Conservation (phyloP, 2,888 invertebrate species). For the Metalampra italica region DNA sequence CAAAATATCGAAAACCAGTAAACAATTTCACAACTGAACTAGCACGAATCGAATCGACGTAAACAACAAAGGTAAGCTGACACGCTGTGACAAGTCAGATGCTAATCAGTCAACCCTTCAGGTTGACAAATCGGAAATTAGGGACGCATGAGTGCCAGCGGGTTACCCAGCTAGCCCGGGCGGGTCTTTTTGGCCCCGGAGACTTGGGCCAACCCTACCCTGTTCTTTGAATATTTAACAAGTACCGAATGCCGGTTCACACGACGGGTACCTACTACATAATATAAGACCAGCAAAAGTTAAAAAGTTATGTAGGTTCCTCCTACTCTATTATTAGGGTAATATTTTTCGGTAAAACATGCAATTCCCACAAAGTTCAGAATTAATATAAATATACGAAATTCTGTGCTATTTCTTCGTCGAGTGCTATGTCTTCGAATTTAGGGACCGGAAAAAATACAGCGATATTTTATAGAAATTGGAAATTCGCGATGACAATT, state of each 20-base stretch:
- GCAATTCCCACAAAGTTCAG: not conserved
- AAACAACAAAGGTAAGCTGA: slow-evolving; percentile 53
- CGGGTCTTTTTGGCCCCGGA: slow-evolving; percentile 54
- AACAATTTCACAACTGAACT: slow-evolving; percentile 40
- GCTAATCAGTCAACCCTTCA: slow-evolving; percentile 76
- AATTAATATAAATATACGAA: not conserved
- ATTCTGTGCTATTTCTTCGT: not conserved
- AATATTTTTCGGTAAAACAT: too few relatives aligned
- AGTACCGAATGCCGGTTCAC: slow-evolving; percentile 52
- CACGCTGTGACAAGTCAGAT: slow-evolving; percentile 71
- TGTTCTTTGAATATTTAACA: slow-evolving; percentile 76
- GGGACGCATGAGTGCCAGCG: slow-evolving; percentile 72
- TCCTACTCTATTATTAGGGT: too few relatives aligned
- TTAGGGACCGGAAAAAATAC: too few relatives aligned
- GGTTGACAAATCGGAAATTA: slow-evolving; percentile 77
- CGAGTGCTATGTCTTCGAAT: too few relatives aligned
- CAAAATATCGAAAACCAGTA: not conserved
- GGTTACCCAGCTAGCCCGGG: slow-evolving; percentile 50
- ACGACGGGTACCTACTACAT: slow-evolving; percentile 12
- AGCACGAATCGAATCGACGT: slow-evolving; percentile 43
- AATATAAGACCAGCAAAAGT: not conserved
- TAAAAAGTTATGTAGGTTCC: not conserved
- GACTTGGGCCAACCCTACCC: slow-evolving; percentile 49
- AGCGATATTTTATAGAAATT: too few relatives aligned
- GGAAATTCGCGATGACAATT: too few relatives aligned